Base-by-base conservation (phyloP, 2,797 vertebrate genomes). In the Todus mexicanus region DNA sequence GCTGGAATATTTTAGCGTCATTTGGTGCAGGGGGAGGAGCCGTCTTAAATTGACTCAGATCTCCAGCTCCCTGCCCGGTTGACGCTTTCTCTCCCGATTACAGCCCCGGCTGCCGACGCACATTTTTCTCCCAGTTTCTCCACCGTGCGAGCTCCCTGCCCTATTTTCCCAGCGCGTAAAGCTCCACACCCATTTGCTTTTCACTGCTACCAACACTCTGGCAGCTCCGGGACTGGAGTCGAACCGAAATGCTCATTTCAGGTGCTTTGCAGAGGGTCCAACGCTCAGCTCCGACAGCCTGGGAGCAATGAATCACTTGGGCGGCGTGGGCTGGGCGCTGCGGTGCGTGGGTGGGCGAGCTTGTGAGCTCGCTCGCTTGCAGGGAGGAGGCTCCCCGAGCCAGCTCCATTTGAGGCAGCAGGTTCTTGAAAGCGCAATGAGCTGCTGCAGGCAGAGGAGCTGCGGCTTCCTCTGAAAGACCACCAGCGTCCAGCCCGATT, bases 11-110 rank as follows among this genome's bases (percentile, higher is more conserved):
- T 48, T 42, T 31, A 76, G 84, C 61, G 69, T 87, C 90, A 85
- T 82, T 94, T 92, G 84, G 72, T 89, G 93, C 86, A 95, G 69
- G 89, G 87, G 94, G 88, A 90, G 93, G 95, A 96, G 96, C 86
- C 0, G 18, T 31, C 71, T 74, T n/a, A 14, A 45, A 57, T 1
- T 75, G 92, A 47, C 65, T 92, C 83, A 53, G 27, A 69, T n/a
- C 74, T 63, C 56, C 77, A 54, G 91, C 73, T 95, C 84, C 82
- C 75, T 42, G 72, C 25, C 59, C 4, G 10, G 9, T 3, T 38
- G 84, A 53, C 4, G 68, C 48, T 81, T 68, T 71, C 79, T 73
- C 82, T 89, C 51, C 70, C 1, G 2, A 31, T 70, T 27, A 33
- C 85, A 78, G 37, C 84, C 66, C 9, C 1, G 37, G 73, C 90